phyloP scores from a whole-genome alignment of 2,888 invertebrate genomes.

The Suillia variegata region DNA sequence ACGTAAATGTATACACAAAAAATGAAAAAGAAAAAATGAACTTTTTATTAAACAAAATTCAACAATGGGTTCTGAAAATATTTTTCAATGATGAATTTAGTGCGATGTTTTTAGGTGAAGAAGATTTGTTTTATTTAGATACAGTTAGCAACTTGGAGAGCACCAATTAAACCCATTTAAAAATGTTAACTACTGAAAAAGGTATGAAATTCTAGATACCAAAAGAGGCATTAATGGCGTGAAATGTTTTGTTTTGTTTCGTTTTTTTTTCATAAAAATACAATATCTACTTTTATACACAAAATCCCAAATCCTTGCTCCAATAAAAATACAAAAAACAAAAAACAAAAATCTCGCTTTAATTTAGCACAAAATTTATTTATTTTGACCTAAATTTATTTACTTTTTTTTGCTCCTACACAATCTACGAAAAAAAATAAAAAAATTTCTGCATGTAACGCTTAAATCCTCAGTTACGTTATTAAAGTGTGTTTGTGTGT shows the following conservation, averaged over 20 bases:
- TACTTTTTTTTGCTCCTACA: neutral
- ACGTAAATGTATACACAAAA: slow-evolving; percentile 30
- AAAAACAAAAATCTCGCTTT: neutral
- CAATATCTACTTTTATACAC: too few relatives aligned
- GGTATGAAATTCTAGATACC: neutral
- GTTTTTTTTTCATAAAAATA: neutral
- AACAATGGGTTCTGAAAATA: slow-evolving; percentile 19
- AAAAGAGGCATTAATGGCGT: slow-evolving; percentile 2
- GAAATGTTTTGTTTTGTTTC: neutral
- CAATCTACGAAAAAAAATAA: neutral
- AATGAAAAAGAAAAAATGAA: slow-evolving; percentile 34
- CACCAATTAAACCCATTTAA: slow-evolving; percentile 22
- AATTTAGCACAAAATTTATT: neutral
- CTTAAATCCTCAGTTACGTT: neutral
- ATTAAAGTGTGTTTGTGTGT: too few relatives aligned
- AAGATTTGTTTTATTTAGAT: slow-evolving; percentile 1
- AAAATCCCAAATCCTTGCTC: neutral
- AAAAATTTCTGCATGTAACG: slow-evolving; percentile 1
- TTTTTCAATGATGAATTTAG: slow-evolving; percentile 27
- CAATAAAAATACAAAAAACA: neutral
- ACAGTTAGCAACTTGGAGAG: slow-evolving; percentile 19
- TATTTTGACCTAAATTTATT: neutral
- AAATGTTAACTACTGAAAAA: slow-evolving; percentile 4
- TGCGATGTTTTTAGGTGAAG: slow-evolving; percentile 25
- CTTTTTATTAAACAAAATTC: slow-evolving; percentile 32